Evolutionary conservation across 2,888 invertebrate genomes (phyloP).

Genomic region (Lepidochitona cinerea): DNA sequence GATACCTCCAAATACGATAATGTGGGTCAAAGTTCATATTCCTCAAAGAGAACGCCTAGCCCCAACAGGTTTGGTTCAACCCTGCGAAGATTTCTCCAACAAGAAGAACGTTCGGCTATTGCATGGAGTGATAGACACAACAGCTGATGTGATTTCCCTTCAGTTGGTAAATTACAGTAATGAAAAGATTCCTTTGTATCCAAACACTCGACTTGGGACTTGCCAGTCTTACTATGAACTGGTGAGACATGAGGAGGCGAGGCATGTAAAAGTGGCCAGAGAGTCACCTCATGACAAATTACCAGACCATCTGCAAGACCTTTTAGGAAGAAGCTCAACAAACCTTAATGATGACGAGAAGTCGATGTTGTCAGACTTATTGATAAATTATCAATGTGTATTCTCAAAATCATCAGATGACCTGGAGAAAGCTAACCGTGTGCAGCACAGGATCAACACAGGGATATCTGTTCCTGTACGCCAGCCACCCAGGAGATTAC

Average conservation of each 20-base stretch:
- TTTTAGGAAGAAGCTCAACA: background rate
- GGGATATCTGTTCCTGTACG: background rate
- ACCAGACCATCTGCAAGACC: background rate
- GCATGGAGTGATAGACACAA: no score
- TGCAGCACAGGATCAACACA: slow-evolving; percentile 2
- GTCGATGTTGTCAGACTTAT: background rate
- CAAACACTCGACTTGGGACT: no score
- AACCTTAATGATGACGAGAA: background rate
- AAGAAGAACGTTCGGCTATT: no score
- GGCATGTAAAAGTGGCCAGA: background rate
- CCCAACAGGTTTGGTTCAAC: no score
- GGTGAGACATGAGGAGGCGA: background rate
- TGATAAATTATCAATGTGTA: background rate
- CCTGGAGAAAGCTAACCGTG: background rate
- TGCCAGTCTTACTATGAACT: no score
- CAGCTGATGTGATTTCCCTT: no score
- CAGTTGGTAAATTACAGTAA: no score
- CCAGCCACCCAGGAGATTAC: background rate
- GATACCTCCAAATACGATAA: background rate
- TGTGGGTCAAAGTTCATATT: background rate
- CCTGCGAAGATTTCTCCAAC: no score
- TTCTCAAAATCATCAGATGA: slow-evolving; percentile 9
- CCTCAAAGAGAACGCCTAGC: background rate
- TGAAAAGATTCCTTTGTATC: no score
- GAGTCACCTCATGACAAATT: background rate